Base-by-base conservation (phyloP, 1,140 invertebrate genomes). In the Acromyrmex heyeri region DNA sequence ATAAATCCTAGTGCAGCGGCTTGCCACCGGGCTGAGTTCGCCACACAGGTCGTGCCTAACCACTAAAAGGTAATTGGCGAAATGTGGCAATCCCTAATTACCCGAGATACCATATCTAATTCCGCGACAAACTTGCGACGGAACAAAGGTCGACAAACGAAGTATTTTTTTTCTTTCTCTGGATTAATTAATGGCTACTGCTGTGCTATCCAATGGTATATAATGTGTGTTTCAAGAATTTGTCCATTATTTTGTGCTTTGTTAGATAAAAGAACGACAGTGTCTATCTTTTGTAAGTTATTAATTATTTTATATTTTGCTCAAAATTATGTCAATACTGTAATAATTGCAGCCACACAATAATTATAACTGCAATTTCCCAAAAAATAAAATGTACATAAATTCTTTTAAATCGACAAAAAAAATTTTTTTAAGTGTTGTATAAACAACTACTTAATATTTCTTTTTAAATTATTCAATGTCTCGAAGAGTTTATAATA, bases 31-130 rank as follows among this genome's bases (percentile, higher is more conserved):
- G 57, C 72, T 86, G 53, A 88, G 86, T 86, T 91, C 88, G 91
- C 92, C 92, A 92, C 92, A 92, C 92, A 92, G 89, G 92, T 93
- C 89, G 91, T 88, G 87, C 79, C 89, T 91, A 91, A 90, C 88
- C 88, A 79, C 79, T 59, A 77, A 69, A 73, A 73, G 87, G 88
- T 93, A 93, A 93, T 93, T 93, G 93, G 88, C 86, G 81, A 90
- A 90, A 90, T 85, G 86, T 88, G 87, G 89, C 90, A 88, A 91
- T 90, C 44, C 72, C 77, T 91, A 90, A 90, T 91, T 91, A 91
- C 77, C 59, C n/a, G 38, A 83, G 77, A 89, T 87, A 82, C 87
- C 77, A 86, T 78, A 77, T 67, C 86, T 89, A 91, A 91, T 91
- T 81, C 55, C 86, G 65, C 79, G 81, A 91, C 89, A 79, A 85